Conservation (phyloP, 2,888 invertebrate genomes). For the Mayetiola destructor region DNA sequence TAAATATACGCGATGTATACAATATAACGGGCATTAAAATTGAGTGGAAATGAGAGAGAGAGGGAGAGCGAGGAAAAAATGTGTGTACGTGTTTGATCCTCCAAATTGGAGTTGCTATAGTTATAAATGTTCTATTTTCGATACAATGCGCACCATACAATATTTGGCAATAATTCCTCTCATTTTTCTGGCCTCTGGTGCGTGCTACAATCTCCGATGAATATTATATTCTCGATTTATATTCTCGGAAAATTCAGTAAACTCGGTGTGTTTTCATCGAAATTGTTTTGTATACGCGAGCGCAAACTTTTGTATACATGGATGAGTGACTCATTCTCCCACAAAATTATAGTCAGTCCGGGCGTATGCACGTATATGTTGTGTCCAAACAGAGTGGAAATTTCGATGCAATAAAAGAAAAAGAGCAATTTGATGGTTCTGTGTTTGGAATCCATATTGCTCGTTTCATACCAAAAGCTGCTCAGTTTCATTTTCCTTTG, state of each 20-base stretch:
- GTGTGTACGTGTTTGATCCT: no score
- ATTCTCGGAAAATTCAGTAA: not conserved
- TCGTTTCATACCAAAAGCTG: no score
- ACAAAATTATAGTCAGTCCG: no score
- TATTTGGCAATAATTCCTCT: not conserved
- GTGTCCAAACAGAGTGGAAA: no score
- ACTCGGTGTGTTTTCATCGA: not conserved
- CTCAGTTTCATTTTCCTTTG: no score
- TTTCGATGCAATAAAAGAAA: no score
- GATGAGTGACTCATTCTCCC: not conserved
- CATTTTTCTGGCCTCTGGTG: not conserved
- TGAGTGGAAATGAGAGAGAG: not conserved
- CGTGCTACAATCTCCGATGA: not conserved
- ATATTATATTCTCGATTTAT: not conserved
- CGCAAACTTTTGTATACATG: not conserved
- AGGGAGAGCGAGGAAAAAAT: not conserved
- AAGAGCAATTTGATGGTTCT: not conserved
- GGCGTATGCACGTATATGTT: no score
- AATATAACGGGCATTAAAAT: no score
- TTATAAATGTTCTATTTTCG: slow-evolving; percentile 1
- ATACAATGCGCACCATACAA: slow-evolving; percentile 5
- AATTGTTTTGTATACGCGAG: not conserved
- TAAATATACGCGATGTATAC: no score
- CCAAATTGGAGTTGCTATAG: not conserved
- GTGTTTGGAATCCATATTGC: no score